Evolutionary conservation across 2,797 vertebrate species (phyloP).

Genomic region (Austrolebias charrua): DNA sequence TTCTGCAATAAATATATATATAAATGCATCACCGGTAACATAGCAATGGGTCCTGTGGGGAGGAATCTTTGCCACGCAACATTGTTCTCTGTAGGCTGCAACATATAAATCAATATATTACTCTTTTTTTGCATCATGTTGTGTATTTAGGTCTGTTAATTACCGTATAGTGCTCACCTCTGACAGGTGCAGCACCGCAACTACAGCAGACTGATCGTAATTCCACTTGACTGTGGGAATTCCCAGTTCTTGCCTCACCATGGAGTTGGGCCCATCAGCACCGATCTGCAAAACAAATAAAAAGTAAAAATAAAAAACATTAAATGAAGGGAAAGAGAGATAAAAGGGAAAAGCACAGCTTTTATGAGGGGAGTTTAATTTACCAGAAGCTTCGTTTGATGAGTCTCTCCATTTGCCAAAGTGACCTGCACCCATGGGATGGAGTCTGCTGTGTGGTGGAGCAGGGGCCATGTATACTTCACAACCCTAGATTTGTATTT

Average conservation of each 20-base stretch:
- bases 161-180: slow-evolving; percentile 77
- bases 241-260: slow-evolving; percentile 84
- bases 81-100: slow-evolving; percentile 93
- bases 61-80: slow-evolving; percentile 99
- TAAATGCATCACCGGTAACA: slow-evolving; percentile 87
- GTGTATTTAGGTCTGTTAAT: background rate
- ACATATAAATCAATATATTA: slow-evolving; percentile 37
- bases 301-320: background rate
- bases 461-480: slow-evolving; percentile 86
- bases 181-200: slow-evolving; percentile 92
- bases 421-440: slow-evolving; percentile 92
- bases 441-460: slow-evolving; percentile 77
- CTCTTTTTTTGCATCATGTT: slow-evolving; percentile 18
- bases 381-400: slow-evolving; percentile 94
- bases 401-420: slow-evolving; percentile 87
- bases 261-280: slow-evolving; percentile 93
- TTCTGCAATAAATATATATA: slow-evolving; percentile 8
- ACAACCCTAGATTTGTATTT: slow-evolving; percentile 90
- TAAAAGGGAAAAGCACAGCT: background rate
- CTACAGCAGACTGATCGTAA: slow-evolving; percentile 95
- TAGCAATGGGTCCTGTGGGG: slow-evolving; percentile 92
- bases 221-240: slow-evolving; percentile 90
- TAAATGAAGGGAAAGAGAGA: background rate
- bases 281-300: slow-evolving; percentile 83
- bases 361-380: slow-evolving; percentile 54